Conservation (phyloP, 2,113 vertebrate genomes). For the Ictalurus punctatus region DNA sequence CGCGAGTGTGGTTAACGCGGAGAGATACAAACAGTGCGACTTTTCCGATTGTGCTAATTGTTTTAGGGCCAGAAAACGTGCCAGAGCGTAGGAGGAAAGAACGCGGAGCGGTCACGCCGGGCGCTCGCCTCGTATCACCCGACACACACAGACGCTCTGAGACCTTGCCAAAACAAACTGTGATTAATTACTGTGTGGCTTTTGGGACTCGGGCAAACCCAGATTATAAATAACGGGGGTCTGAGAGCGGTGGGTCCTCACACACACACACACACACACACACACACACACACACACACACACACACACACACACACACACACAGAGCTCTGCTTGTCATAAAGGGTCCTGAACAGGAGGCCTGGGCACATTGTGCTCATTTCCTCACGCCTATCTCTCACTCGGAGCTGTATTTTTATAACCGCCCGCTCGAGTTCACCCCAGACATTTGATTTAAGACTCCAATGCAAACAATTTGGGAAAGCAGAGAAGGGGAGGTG, state of each 20-base stretch:
- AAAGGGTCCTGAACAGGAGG: slow-evolving; percentile 62
- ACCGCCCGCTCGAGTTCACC: slow-evolving; percentile 73
- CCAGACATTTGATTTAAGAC: slow-evolving; percentile 74
- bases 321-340: slow-evolving; percentile 64
- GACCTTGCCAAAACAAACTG: slow-evolving; percentile 69
- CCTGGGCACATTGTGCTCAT: slow-evolving; percentile 69
- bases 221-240: slow-evolving; percentile 68
- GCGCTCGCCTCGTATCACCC: slow-evolving; percentile 51
- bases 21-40: slow-evolving; percentile 30
- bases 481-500: slow-evolving; percentile 56
- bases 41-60: slow-evolving; percentile 49
- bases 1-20: not conserved
- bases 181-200: slow-evolving; percentile 66
- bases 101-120: slow-evolving; percentile 36
- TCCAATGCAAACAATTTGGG: slow-evolving; percentile 74
- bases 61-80: slow-evolving; percentile 58
- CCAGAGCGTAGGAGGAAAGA: slow-evolving; percentile 30
- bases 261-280: slow-evolving; percentile 61
- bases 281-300: slow-evolving; percentile 58
- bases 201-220: slow-evolving; percentile 52
- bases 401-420: slow-evolving; percentile 75
- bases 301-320: slow-evolving; percentile 62
- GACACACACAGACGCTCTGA: slow-evolving; percentile 51
- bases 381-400: slow-evolving; percentile 75
- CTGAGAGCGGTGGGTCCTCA: too few species aligned